Conservation (phyloP, 2,888 invertebrate genomes). For the Matsumyia berberina region DNA sequence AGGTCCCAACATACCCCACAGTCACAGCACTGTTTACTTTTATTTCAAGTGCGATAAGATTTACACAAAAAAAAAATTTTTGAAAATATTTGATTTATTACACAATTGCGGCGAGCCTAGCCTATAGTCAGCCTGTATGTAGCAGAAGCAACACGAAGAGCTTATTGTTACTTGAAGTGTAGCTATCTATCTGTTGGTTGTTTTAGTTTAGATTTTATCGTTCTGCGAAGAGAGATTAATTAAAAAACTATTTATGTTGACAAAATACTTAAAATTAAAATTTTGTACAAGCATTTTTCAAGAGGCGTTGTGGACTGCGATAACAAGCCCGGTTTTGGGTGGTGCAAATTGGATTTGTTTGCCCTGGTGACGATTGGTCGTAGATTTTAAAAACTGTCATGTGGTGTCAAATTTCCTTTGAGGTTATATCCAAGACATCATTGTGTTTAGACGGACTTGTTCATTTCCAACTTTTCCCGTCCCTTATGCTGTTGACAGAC, state of each 20-base stretch:
- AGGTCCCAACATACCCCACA: neutral
- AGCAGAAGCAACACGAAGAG: slow-evolving; percentile 9
- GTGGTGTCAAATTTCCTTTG: no score
- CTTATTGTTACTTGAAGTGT: slow-evolving; percentile 19
- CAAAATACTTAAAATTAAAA: slow-evolving; percentile 44
- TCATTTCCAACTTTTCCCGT: no score
- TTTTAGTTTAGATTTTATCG: slow-evolving; percentile 52
- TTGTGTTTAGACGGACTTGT: no score
- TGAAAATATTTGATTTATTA: slow-evolving; percentile 53
- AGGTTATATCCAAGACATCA: no score
- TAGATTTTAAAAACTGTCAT: no score
- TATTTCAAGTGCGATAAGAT: slow-evolving; percentile 48
- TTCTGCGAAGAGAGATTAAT: slow-evolving; percentile 24
- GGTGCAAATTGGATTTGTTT: slow-evolving; percentile 3
- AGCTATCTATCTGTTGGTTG: neutral
- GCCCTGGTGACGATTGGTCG: no score
- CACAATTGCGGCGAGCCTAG: no score
- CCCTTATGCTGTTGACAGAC: no score
- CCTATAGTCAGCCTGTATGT: no score
- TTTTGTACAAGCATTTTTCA: slow-evolving; percentile 16
- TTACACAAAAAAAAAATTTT: slow-evolving; percentile 14
- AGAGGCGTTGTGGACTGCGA: neutral
- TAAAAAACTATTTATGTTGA: slow-evolving; percentile 60
- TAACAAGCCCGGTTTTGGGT: neutral
- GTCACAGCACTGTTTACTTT: slow-evolving; percentile 38